Conservation (phyloP, 2,797 vertebrate genomes). For the Myotis myotis region DNA sequence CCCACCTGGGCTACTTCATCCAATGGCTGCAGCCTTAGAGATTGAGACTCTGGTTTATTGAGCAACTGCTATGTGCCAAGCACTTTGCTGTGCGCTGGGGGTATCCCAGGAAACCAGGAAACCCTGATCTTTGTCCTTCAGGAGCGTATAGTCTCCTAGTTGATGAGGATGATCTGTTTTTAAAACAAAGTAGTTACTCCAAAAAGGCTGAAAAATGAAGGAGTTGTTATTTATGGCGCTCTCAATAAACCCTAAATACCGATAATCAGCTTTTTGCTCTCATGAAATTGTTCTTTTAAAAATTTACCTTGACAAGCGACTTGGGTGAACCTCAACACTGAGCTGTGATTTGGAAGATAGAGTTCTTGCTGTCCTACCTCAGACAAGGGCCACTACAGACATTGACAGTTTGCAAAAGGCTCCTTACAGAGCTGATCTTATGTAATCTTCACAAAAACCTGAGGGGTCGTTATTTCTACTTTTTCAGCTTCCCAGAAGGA, state of each 20-base stretch:
- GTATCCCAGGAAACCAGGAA: not conserved
- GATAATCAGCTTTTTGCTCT: not conserved
- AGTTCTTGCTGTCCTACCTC: not conserved
- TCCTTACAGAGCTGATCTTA: not conserved
- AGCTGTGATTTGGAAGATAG: not conserved
- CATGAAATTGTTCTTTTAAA: not conserved
- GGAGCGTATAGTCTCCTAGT: not conserved
- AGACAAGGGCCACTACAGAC: not conserved
- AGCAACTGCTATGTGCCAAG: not conserved
- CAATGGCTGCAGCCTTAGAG: not conserved
- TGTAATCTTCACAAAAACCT: not conserved
- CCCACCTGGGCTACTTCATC: not conserved
- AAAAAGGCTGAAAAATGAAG: not conserved
- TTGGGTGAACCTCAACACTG: not conserved
- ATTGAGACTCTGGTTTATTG: not conserved
- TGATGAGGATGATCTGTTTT: not conserved
- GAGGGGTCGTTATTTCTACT: not conserved
- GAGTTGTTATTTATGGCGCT: not conserved
- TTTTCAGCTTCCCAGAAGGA: conserved; percentile 45
- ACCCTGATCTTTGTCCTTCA: not conserved
- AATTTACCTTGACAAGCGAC: not conserved
- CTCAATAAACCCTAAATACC: not conserved
- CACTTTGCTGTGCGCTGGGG: not conserved
- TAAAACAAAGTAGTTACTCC: not conserved
- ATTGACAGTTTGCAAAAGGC: not conserved